Conservation (phyloP, 2,797 vertebrate genomes). For the Lerista edwardsae region DNA sequence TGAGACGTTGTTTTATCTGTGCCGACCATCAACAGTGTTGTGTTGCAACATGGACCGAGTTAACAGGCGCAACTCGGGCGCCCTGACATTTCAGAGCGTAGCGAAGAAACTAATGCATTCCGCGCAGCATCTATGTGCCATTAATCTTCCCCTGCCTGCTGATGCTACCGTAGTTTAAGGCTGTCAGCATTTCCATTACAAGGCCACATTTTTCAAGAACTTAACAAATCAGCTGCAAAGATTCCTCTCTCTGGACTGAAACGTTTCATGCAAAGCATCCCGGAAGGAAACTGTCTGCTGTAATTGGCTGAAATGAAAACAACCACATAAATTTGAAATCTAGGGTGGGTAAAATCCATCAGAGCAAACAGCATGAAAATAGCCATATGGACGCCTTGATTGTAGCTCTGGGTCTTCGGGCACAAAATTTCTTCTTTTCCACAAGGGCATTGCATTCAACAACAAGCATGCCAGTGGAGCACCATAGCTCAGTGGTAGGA, state of each 20-base stretch:
- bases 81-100: neutral
- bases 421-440: neutral
- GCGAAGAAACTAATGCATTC: neutral
- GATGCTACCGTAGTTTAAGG: constrained; percentile 5
- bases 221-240: constrained; percentile 28
- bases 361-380: constrained; percentile 8
- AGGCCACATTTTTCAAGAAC: constrained; percentile 42
- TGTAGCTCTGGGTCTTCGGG: neutral
- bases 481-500: no score
- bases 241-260: neutral
- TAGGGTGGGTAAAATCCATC: neutral
- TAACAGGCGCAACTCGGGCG: fast-evolving
- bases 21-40: neutral
- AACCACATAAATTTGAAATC: neutral
- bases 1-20: no score
- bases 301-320: neutral
- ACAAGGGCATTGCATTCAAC: neutral
- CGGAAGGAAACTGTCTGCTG: neutral
- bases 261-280: constrained; percentile 17
- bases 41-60: constrained; percentile 18
- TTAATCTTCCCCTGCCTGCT: constrained; percentile 14
- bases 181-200: constrained; percentile 6
- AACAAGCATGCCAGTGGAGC: neutral
- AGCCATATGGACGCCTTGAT: no score
- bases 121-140: neutral